Evolutionary conservation across 2,888 invertebrate species (phyloP).

Genomic region (Drosophila diplacantha): DNA sequence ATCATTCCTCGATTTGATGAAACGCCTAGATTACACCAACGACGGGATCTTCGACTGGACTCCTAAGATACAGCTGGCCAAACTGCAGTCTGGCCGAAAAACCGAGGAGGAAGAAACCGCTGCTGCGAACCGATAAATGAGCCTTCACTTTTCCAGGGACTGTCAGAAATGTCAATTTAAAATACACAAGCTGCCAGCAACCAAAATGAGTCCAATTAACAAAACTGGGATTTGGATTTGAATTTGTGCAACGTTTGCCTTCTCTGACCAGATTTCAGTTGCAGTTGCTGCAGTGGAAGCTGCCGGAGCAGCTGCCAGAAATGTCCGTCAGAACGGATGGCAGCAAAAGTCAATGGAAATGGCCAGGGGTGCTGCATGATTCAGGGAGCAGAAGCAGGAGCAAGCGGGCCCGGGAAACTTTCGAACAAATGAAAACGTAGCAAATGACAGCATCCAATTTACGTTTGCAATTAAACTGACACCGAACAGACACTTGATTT

Average conservation of each 20-base stretch:
- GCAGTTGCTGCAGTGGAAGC: conserved; percentile 4
- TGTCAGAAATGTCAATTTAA: conserved; percentile 62
- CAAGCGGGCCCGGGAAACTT: conserved; percentile 22
- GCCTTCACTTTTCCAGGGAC: conserved; percentile 3
- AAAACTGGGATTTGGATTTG: conserved; percentile 67
- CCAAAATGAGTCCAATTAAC: conserved; percentile 70
- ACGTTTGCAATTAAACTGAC: conserved; percentile 75
- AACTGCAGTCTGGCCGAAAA: neutral
- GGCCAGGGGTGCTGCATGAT: conserved; percentile 18
- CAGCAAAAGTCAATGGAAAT: conserved; percentile 47
- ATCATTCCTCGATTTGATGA: conserved; percentile 24
- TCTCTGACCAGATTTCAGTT: conserved; percentile 27
- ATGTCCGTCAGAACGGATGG: conserved; percentile 51
- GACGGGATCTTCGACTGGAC: conserved; percentile 46
- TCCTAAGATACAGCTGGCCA: neutral
- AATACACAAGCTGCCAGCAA: conserved; percentile 59
- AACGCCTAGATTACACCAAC: neutral
- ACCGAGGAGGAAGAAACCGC: neutral
- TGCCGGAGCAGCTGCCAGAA: conserved; percentile 50
- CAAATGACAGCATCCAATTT: conserved; percentile 74
- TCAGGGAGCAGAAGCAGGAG: conserved; percentile 11
- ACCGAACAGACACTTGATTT: conserved; percentile 75
- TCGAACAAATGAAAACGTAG: conserved; percentile 68
- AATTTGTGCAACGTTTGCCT: conserved; percentile 69
- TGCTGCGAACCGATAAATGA: conserved; percentile 7